Percentiles rank a stretch among this genome's conserved stretches.
phyloP scores from a whole-genome alignment of 1,140 invertebrate genomes.

The Chionoecetes opilio region DNA sequence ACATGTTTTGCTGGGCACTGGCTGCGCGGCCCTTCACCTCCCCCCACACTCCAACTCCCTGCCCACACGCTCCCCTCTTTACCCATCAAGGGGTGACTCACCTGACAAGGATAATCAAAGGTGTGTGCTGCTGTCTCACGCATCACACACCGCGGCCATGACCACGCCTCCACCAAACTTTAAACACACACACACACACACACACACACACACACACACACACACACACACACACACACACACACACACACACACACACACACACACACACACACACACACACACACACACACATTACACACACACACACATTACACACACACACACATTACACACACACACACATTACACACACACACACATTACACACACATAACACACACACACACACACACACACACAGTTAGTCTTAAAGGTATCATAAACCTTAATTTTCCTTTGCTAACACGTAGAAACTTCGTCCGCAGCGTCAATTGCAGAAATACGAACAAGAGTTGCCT shows the following conservation, averaged over 20 bases:
- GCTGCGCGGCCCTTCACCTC: not conserved
- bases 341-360: conserved; percentile 14
- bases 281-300: too few relatives aligned
- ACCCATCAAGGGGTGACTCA: not conserved
- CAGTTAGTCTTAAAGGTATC: not conserved
- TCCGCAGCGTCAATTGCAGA: not conserved
- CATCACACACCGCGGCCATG: not conserved
- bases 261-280: not conserved
- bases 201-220: conserved; percentile 27
- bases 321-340: conserved; percentile 17
- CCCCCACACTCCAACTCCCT: not conserved
- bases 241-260: not conserved
- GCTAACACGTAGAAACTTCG: not conserved
- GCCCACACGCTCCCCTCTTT: not conserved
- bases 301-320: not conserved
- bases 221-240: conserved; percentile 24
- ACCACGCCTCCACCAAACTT: not conserved
- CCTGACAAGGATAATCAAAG: not conserved
- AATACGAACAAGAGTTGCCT: not conserved
- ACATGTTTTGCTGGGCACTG: not conserved
- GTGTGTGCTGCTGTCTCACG: conserved; percentile 1
- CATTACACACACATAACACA: not conserved
- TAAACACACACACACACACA: not conserved
- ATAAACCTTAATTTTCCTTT: not conserved
- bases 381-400: not conserved